A percentile compares a stretch with the other conserved stretches of the same genome.
Conservation (phyloP, 2,888 invertebrate species). For the Leptopterna dolabrata region DNA sequence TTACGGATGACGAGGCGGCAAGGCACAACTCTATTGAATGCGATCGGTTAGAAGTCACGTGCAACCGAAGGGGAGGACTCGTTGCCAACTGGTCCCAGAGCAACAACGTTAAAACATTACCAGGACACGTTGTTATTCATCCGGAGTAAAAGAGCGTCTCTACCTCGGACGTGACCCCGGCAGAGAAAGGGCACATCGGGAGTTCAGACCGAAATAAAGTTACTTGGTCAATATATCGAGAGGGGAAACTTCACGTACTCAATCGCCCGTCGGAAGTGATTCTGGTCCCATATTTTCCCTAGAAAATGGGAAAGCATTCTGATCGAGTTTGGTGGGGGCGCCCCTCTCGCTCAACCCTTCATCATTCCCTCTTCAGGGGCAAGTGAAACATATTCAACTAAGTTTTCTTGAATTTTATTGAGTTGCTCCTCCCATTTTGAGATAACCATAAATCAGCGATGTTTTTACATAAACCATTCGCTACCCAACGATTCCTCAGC, state of each 20-base stretch:
- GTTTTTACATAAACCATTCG: too few species aligned
- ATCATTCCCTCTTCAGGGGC: background rate
- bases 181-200: background rate
- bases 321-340: background rate
- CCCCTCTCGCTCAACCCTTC: background rate
- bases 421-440: background rate
- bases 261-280: constrained; percentile 8
- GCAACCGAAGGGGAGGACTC: background rate
- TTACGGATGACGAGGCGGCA: background rate
- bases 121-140: constrained; percentile 30
- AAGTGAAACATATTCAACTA: background rate
- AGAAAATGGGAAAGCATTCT: background rate
- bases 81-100: background rate
- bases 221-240: constrained; percentile 11
- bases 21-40: constrained; percentile 30
- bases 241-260: background rate
- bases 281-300: background rate
- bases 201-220: background rate
- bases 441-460: too few species aligned
- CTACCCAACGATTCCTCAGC: too few species aligned
- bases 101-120: constrained; percentile 35
- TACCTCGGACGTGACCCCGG: background rate
- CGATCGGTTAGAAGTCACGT: constrained; percentile 41
- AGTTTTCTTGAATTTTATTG: background rate
- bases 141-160: constrained; percentile 1